phyloP scores from a whole-genome alignment of 2,113 vertebrate genomes.

The Anoplopoma fimbria region DNA sequence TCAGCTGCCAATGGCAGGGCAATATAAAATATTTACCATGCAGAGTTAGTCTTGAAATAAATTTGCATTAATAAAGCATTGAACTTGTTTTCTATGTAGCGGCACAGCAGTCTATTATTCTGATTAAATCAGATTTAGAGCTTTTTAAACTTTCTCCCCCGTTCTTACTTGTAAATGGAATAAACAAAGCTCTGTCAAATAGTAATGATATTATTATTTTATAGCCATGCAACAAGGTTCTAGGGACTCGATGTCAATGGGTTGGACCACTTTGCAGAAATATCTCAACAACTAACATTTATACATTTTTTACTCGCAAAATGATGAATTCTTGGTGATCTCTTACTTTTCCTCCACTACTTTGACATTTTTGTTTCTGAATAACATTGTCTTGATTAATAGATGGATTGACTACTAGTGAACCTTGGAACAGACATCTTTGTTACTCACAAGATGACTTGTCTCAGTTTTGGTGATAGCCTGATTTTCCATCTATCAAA shows the following conservation, averaged over 20 bases:
- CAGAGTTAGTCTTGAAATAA: conserved; percentile 12
- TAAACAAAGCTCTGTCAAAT: background rate
- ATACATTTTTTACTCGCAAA: too few species aligned
- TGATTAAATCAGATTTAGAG: background rate
- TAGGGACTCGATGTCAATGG: background rate
- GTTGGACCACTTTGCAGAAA: background rate
- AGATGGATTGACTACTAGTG: background rate
- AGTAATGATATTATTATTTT: background rate
- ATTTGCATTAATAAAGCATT: conserved; percentile 32
- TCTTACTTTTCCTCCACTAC: background rate
- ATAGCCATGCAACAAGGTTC: background rate
- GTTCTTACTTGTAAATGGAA: background rate
- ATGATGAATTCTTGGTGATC: background rate
- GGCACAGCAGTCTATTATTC: background rate
- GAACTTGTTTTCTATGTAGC: conserved; percentile 20
- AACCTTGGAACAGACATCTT: background rate
- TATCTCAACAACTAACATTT: background rate
- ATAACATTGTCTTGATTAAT: background rate
- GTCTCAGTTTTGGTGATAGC: background rate
- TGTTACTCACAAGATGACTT: background rate
- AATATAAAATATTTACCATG: conserved; percentile 52
- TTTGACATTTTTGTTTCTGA: background rate
- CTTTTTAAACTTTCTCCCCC: background rate
- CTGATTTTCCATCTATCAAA: background rate
- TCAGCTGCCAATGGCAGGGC: conserved; percentile 21